These are phyloP conservation scores for Hanleya hanleyi DNA, from an alignment of 2,888 invertebrate species.

Conservation along the genomic window DNA sequence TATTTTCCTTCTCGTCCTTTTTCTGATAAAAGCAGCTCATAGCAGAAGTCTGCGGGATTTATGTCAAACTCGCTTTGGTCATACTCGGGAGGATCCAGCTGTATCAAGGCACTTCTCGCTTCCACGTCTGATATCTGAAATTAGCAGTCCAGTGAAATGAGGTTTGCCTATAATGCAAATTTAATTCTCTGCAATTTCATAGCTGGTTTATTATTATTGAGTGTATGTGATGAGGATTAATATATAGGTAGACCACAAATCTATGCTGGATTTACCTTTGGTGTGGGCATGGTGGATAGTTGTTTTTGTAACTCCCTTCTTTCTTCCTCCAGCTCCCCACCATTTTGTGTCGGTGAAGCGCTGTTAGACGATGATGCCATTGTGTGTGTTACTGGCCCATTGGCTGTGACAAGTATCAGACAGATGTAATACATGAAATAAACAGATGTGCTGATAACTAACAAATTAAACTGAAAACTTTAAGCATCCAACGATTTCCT, in stretches of 20 bases:
- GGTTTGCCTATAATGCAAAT: too few relatives aligned
- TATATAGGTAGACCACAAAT: neutral
- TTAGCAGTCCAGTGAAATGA: too few relatives aligned
- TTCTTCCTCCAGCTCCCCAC: slow-evolving; percentile 64
- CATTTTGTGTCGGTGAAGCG: slow-evolving; percentile 44
- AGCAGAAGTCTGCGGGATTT: slow-evolving; percentile 81
- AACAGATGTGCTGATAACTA: too few relatives aligned
- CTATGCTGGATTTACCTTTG: slow-evolving; percentile 56
- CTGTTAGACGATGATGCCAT: slow-evolving; percentile 33
- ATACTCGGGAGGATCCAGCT: slow-evolving; percentile 83
- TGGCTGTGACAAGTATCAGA: too few relatives aligned
- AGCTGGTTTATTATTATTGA: too few relatives aligned
- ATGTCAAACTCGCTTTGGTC: slow-evolving; percentile 75
- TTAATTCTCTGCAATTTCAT: too few relatives aligned
- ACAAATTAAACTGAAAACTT: too few relatives aligned
- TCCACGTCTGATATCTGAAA: slow-evolving; percentile 86
- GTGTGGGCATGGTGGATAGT: slow-evolving; percentile 64
- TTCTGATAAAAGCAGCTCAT: slow-evolving; percentile 85
- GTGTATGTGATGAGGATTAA: too few relatives aligned
- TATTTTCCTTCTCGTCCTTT: slow-evolving; percentile 86
- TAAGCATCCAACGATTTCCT: too few relatives aligned
- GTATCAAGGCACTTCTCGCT: slow-evolving; percentile 87
- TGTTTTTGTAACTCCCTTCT: slow-evolving; percentile 55
- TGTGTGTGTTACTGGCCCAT: slow-evolving; percentile 30
- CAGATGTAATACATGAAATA: too few relatives aligned